Conservation (phyloP, 2,888 invertebrate genomes). For the Parapristionchus giblindavisi region DNA sequence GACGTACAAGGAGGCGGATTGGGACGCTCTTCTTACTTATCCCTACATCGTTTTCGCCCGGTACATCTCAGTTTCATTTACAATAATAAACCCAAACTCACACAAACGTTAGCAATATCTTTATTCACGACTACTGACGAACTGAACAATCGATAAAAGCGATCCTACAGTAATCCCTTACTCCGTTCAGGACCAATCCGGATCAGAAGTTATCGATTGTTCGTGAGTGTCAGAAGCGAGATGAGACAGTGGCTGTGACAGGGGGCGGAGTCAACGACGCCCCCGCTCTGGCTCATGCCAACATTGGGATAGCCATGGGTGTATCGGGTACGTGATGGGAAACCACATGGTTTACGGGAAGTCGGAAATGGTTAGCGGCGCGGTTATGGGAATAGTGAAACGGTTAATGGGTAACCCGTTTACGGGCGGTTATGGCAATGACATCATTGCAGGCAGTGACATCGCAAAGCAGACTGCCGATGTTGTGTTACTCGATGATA, state of each 20-base stretch:
- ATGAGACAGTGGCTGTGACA: slow-evolving; percentile 58
- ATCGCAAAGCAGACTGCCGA: slow-evolving; percentile 64
- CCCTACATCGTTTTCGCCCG: slow-evolving; percentile 68
- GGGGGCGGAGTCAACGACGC: slow-evolving; percentile 68
- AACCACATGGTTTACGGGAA: not conserved
- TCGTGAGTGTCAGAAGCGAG: slow-evolving; percentile 65
- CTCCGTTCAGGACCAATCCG: slow-evolving; percentile 64
- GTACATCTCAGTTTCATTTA: slow-evolving; percentile 45
- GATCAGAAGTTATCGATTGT: slow-evolving; percentile 67
- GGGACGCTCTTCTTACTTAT: slow-evolving; percentile 62
- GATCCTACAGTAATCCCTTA: not conserved
- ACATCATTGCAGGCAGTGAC: slow-evolving; percentile 54
- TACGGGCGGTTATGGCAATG: not conserved
- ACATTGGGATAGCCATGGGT: slow-evolving; percentile 69
- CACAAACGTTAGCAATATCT: not conserved
- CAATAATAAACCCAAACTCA: not conserved
- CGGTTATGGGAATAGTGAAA: not conserved
- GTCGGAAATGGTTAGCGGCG: not conserved
- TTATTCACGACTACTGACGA: too few relatives aligned
- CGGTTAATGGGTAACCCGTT: not conserved
- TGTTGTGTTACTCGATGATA: slow-evolving; percentile 66
- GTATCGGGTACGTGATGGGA: slow-evolving; percentile 48
- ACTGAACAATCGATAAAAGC: too few relatives aligned
- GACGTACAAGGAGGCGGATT: slow-evolving; percentile 54
- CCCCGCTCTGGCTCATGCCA: slow-evolving; percentile 66